phyloP scores from a whole-genome alignment of 2,797 vertebrate species.

The Harpagifer antarcticus region DNA sequence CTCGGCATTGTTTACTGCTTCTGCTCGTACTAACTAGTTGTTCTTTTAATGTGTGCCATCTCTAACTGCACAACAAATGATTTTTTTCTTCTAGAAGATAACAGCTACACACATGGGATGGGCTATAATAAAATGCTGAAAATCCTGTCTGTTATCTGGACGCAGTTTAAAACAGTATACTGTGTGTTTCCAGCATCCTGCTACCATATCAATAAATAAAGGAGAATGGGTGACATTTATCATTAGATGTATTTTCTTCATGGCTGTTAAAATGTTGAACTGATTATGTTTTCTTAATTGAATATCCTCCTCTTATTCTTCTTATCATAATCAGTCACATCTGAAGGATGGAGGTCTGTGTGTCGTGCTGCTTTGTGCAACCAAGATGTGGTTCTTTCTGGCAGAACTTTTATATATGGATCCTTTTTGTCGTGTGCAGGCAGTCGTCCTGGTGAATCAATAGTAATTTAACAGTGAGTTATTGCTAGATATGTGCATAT shows the following conservation, averaged over 20 bases:
- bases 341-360: constrained; percentile 31
- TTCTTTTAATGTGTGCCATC: constrained; percentile 42
- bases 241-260: constrained; percentile 46
- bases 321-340: constrained; percentile 53
- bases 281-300: constrained; percentile 57
- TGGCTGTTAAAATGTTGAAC: constrained; percentile 24
- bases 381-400: constrained; percentile 35
- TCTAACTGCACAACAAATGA: constrained; percentile 27
- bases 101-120: constrained; percentile 14
- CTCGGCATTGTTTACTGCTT: constrained; percentile 34
- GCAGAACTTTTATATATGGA: constrained; percentile 48
- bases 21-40: constrained; percentile 32
- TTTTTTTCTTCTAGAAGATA: constrained; percentile 33
- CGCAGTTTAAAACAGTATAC: constrained; percentile 19
- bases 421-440: constrained; percentile 53
- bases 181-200: constrained; percentile 18
- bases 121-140: constrained; percentile 19
- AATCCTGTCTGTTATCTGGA: constrained; percentile 14
- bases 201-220: constrained; percentile 14
- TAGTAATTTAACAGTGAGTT: constrained; percentile 69
- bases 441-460: constrained; percentile 53
- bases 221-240: constrained; percentile 28
- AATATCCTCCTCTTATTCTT: constrained; percentile 46
- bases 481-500: constrained; percentile 59
- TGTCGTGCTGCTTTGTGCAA: constrained; percentile 12